phyloP scores from a whole-genome alignment of 1,140 invertebrate genomes.

The Drosophila watanabei region DNA sequence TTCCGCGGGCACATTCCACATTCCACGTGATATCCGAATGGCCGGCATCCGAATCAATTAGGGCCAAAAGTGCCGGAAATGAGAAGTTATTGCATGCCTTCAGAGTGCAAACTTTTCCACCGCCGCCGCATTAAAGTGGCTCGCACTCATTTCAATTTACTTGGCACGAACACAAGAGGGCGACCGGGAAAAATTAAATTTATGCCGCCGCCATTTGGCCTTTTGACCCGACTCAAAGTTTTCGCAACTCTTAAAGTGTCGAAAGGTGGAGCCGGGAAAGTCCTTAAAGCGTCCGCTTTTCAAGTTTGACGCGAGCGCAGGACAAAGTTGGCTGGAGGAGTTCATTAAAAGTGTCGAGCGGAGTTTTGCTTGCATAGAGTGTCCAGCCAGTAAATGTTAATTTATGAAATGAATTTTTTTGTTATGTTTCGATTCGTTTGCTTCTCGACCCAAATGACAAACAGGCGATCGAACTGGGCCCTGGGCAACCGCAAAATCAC shows the following conservation, averaged over 20 bases:
- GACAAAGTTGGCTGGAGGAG: slow-evolving; percentile 40
- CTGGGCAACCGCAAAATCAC: slow-evolving; percentile 35
- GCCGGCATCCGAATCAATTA: slow-evolving; percentile 63
- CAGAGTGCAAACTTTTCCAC: slow-evolving; percentile 36
- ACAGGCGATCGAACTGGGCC: slow-evolving; percentile 46
- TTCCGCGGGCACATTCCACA: background rate
- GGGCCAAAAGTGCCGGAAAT: slow-evolving; percentile 62
- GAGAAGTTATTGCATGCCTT: slow-evolving; percentile 73
- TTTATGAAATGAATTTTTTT: slow-evolving; percentile 39
- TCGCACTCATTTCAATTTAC: slow-evolving; percentile 75
- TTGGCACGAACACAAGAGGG: slow-evolving; percentile 33
- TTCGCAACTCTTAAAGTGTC: slow-evolving; percentile 62
- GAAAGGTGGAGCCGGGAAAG: background rate
- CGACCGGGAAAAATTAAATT: slow-evolving; percentile 57
- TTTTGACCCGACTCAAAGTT: slow-evolving; percentile 59
- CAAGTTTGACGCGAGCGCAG: slow-evolving; percentile 10
- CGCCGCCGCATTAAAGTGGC: slow-evolving; percentile 60
- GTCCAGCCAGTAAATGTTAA: slow-evolving; percentile 34
- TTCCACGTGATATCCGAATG: background rate
- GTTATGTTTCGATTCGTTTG: slow-evolving; percentile 3
- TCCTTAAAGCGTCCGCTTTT: slow-evolving; percentile 29
- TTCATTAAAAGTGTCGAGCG: slow-evolving; percentile 45
- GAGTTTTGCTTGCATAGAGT: slow-evolving; percentile 13
- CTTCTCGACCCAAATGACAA: slow-evolving; percentile 15
- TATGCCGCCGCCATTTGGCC: slow-evolving; percentile 35